Percentiles rank a stretch among this genome's conserved stretches.
Evolutionary conservation across 2,113 vertebrate species (phyloP).

Genomic region (Protomyctophum bolini): DNA sequence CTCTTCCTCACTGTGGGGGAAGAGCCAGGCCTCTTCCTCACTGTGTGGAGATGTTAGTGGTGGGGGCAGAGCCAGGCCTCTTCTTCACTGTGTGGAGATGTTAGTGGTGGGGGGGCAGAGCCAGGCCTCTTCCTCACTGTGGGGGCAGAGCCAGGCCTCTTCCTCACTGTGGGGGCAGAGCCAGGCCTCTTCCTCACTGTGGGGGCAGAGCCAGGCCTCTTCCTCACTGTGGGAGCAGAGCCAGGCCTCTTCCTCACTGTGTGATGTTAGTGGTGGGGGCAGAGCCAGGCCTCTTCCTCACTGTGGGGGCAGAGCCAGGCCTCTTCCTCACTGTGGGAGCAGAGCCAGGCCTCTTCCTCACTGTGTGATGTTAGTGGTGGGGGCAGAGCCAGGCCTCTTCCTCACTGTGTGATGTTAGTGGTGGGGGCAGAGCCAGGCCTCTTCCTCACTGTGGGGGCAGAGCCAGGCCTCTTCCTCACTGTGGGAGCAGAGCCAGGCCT

Average conservation of each 20-base stretch:
- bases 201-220: constrained; percentile 25
- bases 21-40: constrained; percentile 39
- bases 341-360: constrained; percentile 39
- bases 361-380: background rate
- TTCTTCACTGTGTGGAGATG: constrained; percentile 38
- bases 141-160: constrained; percentile 25
- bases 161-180: constrained; percentile 26
- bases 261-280: constrained; percentile 3
- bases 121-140: constrained; percentile 42
- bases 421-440: constrained; percentile 20
- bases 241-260: constrained; percentile 47
- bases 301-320: constrained; percentile 23
- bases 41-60: constrained; percentile 13
- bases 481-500: constrained; percentile 20
- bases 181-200: constrained; percentile 42
- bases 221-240: constrained; percentile 26
- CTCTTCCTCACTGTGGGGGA: constrained; percentile 30
- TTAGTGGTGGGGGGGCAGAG: constrained; percentile 5
- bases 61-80: constrained; percentile 21
- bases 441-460: constrained; percentile 31
- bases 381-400: constrained; percentile 34
- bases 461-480: constrained; percentile 42
- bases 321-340: constrained; percentile 30
- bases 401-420: constrained; percentile 12
- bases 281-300: constrained; percentile 39